phyloP scores from a whole-genome alignment of 2,888 invertebrate species.

The Drosophila ustulata region DNA sequence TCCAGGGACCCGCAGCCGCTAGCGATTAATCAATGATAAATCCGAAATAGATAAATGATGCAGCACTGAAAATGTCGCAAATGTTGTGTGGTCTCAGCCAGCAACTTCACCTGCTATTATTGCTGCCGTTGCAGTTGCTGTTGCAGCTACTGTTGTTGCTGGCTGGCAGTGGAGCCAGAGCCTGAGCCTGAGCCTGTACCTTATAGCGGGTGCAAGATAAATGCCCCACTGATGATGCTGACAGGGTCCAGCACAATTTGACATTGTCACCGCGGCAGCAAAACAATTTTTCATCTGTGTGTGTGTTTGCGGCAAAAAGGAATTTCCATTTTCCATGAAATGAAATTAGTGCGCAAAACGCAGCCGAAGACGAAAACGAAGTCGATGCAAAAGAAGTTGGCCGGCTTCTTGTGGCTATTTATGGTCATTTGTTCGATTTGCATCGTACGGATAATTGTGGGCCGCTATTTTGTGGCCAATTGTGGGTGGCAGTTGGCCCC shows the following conservation, averaged over 20 bases:
- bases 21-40: constrained; percentile 82
- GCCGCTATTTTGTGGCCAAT: constrained; percentile 71
- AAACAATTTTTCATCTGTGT: constrained; percentile 54
- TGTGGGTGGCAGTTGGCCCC: constrained; percentile 71
- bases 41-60: constrained; percentile 81
- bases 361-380: background rate
- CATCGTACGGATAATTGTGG: constrained; percentile 79
- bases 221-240: constrained; percentile 79
- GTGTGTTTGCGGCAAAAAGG: constrained; percentile 23
- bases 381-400: constrained; percentile 1
- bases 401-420: constrained; percentile 34
- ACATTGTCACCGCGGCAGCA: constrained; percentile 58
- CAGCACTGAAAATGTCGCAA: constrained; percentile 68
- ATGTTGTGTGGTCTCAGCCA: constrained; percentile 71
- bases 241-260: constrained; percentile 68
- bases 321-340: constrained; percentile 37
- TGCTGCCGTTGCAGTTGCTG: constrained; percentile 16
- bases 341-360: constrained; percentile 45
- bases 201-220: constrained; percentile 77
- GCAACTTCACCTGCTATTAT: constrained; percentile 66
- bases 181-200: constrained; percentile 11
- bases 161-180: constrained; percentile 3
- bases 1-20: constrained; percentile 43
- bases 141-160: constrained; percentile 7
- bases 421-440: constrained; percentile 78